Evolutionary conservation across 2,113 vertebrate species (phyloP), one percentile per base, ranked within the genome.

Genomic region (Dasyurus viverrinus): DNA sequence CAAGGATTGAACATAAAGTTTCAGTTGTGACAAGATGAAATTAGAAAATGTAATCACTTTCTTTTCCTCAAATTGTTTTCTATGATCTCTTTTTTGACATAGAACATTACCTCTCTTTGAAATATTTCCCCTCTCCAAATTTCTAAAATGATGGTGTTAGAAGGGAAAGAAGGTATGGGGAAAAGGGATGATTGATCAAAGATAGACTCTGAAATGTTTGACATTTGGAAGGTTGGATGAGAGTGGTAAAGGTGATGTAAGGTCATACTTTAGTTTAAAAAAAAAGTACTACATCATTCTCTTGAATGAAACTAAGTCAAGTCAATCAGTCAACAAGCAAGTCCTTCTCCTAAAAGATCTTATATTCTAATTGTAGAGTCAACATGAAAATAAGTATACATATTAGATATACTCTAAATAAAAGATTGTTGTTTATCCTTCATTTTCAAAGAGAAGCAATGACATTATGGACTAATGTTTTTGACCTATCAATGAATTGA

Each of bases 131-230:
- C 23, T 93, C 14, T 3, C 42, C 23, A 1, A 55, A 90, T 57
- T 93, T 93, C 11, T 91, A 94, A 48, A 22, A 68, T 94, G 30
- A 95, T 52, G n/a, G 52, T 53, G 46, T 54, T 8, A 55, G 89
- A 53, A 8, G n/a, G 30, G 2, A 84, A 30, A 3, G 47, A n/a
- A 92, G 0, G 94, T 93, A 84, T 57, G 57, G 12, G 92, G n/a
- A 14, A 90, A 96, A 92, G 14, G 7, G 26, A 47, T 42, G n/a
- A 2, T 1, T 89, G n/a, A 12, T 54, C 8, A 57, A 14, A 84
- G 46, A 48, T 22, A 19, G 95, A 53, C 2, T 91, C 26, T 90
- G 30, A 53, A 91, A 12, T 23, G 68, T 42, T 84, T 84, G 68
- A 84, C 68, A 84, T 16, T 23, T 84, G 12, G 8, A 8, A 55